Evolutionary conservation across 2,888 invertebrate species (phyloP).

Genomic region (Tachina lurida): DNA sequence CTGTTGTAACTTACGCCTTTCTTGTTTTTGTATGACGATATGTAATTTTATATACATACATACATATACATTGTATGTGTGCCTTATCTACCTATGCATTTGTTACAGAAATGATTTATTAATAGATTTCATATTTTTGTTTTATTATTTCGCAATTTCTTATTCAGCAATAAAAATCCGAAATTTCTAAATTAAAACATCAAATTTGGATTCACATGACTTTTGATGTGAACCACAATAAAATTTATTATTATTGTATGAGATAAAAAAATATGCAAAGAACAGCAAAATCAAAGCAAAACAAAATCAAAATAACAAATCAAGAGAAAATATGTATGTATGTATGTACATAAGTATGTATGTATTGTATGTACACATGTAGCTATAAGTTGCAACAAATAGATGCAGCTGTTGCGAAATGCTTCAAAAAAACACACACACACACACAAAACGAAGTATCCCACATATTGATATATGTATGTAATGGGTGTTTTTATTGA

Average conservation of each 20-base stretch:
- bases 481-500: no score
- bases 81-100: no score
- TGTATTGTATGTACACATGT: no score
- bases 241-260: constrained; percentile 49
- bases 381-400: neutral
- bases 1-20: no score
- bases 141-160: neutral
- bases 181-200: constrained; percentile 7
- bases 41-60: no score
- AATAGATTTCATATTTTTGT: no score
- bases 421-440: neutral
- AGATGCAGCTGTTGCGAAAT: constrained; percentile 60
- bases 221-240: constrained; percentile 54
- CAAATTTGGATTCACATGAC: constrained; percentile 57
- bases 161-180: neutral
- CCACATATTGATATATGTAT: constrained; percentile 35
- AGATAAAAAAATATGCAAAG: constrained; percentile 39
- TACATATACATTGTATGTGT: no score
- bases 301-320: constrained; percentile 27
- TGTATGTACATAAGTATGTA: no score
- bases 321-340: constrained; percentile 8
- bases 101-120: no score
- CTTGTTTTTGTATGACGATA: no score
- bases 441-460: constrained; percentile 10
- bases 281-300: constrained; percentile 50